Evolutionary conservation across 1,140 invertebrate genomes (phyloP).

Genomic region (Conus ventricosus): DNA sequence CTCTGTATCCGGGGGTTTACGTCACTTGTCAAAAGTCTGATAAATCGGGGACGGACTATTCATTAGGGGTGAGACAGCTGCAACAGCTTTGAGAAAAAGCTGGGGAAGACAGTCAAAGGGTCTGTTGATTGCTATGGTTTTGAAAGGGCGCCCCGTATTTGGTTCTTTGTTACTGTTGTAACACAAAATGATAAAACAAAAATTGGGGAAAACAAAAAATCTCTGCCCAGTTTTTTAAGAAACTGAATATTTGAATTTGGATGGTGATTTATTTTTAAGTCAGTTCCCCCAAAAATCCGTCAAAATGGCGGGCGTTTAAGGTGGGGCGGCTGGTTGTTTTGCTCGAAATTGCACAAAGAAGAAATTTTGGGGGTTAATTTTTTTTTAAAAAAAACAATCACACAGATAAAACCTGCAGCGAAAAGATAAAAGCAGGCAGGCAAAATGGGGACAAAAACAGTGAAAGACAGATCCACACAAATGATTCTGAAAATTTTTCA

Average conservation of each 20-base stretch:
- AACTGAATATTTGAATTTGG: background rate
- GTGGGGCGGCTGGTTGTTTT: constrained; percentile 2
- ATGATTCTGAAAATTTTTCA: too few species aligned
- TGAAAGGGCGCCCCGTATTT: constrained; percentile 37
- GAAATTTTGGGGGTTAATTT: background rate
- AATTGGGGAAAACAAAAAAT: constrained; percentile 33
- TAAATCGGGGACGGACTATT: constrained; percentile 39
- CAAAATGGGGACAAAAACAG: background rate
- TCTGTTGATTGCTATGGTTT: constrained; percentile 43
- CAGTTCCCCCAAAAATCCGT: too few species aligned
- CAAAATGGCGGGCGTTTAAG: background rate
- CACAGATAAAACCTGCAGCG: background rate
- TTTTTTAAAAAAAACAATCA: constrained; percentile 1
- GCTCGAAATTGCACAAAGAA: background rate
- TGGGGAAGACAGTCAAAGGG: constrained; percentile 34
- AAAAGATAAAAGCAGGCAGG: background rate
- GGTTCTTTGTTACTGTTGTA: constrained; percentile 10
- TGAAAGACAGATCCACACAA: background rate
- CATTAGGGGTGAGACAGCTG: constrained; percentile 35
- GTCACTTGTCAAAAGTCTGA: constrained; percentile 15
- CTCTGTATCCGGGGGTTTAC: constrained; percentile 28
- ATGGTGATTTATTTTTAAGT: too few species aligned
- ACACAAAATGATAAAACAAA: constrained; percentile 35
- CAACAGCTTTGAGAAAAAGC: constrained; percentile 31
- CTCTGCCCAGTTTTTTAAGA: background rate